Evolutionary conservation across 2,113 vertebrate genomes (phyloP).

Genomic region (Baryphthengus martii): DNA sequence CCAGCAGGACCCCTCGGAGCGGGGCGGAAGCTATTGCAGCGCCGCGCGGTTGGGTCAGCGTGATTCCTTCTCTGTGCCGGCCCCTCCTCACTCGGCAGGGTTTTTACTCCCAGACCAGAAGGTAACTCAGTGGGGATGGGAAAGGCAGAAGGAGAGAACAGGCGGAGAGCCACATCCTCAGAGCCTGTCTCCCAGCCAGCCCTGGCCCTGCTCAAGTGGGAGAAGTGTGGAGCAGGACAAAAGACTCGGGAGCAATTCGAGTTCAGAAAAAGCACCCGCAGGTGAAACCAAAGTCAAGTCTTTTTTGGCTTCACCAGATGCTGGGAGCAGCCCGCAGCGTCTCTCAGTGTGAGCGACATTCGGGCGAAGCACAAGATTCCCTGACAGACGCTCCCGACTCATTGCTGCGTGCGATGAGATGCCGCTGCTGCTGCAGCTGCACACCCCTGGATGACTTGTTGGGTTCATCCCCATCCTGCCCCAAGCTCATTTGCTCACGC

Average conservation of each 20-base stretch:
- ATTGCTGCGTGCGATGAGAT: neutral
- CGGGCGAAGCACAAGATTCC: neutral
- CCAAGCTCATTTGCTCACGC: neutral
- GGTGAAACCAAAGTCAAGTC: neutral
- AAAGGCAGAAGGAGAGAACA: neutral
- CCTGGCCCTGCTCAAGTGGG: neutral
- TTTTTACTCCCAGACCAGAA: neutral
- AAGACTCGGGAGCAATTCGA: neutral
- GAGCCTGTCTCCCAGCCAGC: neutral
- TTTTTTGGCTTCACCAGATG: neutral
- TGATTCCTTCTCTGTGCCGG: neutral
- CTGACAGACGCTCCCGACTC: neutral
- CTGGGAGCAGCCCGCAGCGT: neutral
- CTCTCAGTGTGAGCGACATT: neutral
- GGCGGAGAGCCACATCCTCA: constrained; percentile 12
- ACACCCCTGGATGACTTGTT: neutral
- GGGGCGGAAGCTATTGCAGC: neutral
- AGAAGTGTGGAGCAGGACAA: neutral
- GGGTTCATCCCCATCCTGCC: neutral
- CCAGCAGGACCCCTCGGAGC: neutral
- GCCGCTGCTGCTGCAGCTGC: neutral
- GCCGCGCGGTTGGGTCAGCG: neutral
- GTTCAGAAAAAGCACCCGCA: neutral
- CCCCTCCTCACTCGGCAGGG: constrained; percentile 4
- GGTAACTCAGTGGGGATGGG: constrained; percentile 2